These are phyloP conservation scores for Choloepus didactylus DNA, from an alignment of 2,797 vertebrate genomes.

Conservation along the genomic window DNA sequence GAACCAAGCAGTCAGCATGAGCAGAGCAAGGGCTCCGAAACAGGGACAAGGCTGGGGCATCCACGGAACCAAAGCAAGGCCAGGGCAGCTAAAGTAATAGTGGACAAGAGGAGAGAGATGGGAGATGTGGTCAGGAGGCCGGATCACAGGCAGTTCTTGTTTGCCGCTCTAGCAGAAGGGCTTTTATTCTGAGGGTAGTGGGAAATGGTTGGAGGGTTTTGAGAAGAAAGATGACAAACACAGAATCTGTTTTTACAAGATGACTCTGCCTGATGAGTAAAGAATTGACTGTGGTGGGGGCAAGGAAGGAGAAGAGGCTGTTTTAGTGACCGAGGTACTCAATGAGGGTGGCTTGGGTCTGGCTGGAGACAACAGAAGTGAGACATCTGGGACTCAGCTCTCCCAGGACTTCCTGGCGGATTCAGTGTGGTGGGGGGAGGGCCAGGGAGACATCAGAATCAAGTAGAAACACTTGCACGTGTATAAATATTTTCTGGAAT, in stretches of 20 bases:
- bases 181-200: accelerated
- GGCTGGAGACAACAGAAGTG: not conserved
- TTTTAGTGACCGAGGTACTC: not conserved
- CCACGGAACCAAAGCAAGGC: not conserved
- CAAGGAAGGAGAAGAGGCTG: not conserved
- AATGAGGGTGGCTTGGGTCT: no score
- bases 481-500: conserved; percentile 7
- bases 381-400: not conserved
- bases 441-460: not conserved
- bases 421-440: accelerated
- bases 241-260: not conserved
- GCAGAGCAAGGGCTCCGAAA: not conserved
- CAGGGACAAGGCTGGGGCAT: not conserved
- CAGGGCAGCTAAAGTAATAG: not conserved
- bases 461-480: accelerated
- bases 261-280: not conserved
- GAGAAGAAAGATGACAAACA: not conserved
- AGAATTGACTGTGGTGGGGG: not conserved
- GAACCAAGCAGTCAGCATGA: not conserved
- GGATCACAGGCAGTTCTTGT: not conserved
- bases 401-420: not conserved
- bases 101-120: accelerated
- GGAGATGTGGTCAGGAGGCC: not conserved
- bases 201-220: not conserved
- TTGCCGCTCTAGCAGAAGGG: not conserved